Conservation (phyloP, 2,888 invertebrate species). For the Agonum fuliginosum region DNA sequence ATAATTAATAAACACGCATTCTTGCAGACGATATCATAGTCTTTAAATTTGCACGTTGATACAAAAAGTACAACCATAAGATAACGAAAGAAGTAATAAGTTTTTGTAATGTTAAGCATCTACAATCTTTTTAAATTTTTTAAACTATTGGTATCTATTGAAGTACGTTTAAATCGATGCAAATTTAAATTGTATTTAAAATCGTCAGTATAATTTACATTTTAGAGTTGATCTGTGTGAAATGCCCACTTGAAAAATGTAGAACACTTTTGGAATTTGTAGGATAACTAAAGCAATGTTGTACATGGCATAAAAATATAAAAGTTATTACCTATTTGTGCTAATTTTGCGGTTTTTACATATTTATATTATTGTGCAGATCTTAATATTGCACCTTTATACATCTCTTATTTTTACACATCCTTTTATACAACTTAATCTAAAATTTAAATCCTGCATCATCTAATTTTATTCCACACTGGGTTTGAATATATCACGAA, state of each 20-base stretch:
- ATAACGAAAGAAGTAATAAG: no score
- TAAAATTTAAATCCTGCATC: conserved; percentile 43
- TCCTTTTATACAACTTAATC: conserved; percentile 22
- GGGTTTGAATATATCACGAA: conserved; percentile 50
- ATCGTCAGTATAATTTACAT: no score
- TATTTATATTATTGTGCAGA: conserved; percentile 51
- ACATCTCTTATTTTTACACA: conserved; percentile 15
- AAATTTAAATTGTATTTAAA: no score
- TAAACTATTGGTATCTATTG: no score
- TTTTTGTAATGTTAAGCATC: no score
- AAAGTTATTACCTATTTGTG: conserved; percentile 50
- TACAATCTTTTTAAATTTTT: no score
- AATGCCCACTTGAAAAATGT: conserved; percentile 32
- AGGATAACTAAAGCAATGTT: conserved; percentile 13
- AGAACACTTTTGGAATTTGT: conserved; percentile 39
- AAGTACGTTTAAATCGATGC: no score
- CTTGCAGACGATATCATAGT: no score
- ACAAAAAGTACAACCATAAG: no score
- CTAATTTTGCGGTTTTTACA: conserved; percentile 47
- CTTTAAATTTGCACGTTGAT: no score
- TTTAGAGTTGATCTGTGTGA: no score
- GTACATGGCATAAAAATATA: conserved; percentile 40
- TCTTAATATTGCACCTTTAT: conserved; percentile 55
- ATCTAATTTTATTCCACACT: conserved; percentile 30
- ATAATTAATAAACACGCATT: no score